Evolutionary conservation across 2,888 invertebrate species (phyloP).

Genomic region (Epirrhoe alternata): DNA sequence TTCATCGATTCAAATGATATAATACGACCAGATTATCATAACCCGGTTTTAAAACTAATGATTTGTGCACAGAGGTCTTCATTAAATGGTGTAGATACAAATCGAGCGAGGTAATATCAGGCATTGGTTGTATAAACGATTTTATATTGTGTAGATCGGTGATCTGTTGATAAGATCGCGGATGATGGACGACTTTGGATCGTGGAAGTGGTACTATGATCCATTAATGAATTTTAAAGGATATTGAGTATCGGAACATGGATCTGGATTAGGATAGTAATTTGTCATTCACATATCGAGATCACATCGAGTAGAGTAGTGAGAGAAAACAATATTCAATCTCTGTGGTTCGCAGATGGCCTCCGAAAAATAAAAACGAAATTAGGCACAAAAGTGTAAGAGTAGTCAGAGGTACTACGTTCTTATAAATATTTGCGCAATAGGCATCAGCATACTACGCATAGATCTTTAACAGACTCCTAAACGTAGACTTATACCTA

Average conservation of each 20-base stretch:
- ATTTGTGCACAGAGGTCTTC: constrained; percentile 49
- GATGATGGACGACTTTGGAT: constrained; percentile 74
- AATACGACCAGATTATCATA: constrained; percentile 54
- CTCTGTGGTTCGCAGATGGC: background rate
- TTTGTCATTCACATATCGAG: constrained; percentile 20
- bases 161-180: constrained; percentile 72
- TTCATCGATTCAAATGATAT: constrained; percentile 71
- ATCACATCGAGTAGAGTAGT: background rate
- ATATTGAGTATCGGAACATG: constrained; percentile 42
- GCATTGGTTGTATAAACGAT: constrained; percentile 76
- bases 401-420: too few species aligned
- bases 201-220: constrained; percentile 60
- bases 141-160: constrained; percentile 80
- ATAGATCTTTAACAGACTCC: background rate
- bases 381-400: too few species aligned
- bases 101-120: constrained; percentile 76
- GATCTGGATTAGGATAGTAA: constrained; percentile 35
- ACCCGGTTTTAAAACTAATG: constrained; percentile 44
- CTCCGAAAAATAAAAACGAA: too few species aligned
- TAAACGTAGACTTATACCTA: background rate
- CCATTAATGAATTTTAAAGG: constrained; percentile 62
- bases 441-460: too few species aligned
- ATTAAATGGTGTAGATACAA: constrained; percentile 62
- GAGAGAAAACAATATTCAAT: background rate
- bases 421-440: too few species aligned